These are phyloP conservation scores for Hypsopygia costalis DNA, from an alignment of 2,888 invertebrate species.

Conservation along the genomic window DNA sequence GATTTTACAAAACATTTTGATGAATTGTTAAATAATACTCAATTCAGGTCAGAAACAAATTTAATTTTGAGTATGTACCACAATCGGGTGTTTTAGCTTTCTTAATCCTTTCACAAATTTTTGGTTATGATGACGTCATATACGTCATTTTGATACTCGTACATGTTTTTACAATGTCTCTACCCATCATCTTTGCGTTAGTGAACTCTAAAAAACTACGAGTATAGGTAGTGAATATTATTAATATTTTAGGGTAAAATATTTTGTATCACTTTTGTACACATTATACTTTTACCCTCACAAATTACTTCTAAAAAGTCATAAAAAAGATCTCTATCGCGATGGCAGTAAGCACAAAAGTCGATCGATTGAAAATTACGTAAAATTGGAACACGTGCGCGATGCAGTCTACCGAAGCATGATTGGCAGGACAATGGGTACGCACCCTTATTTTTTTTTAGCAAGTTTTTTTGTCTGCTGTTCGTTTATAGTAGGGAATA, in stretches of 20 bases:
- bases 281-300: background rate
- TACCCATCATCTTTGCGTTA: too few species aligned
- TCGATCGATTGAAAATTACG: background rate
- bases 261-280: background rate
- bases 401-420: conserved; percentile 7
- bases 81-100: too few species aligned
- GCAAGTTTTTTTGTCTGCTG: conserved; percentile 10
- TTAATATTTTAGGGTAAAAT: background rate
- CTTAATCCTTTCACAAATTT: too few species aligned
- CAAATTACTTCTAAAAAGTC: background rate
- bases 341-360: background rate
- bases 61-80: too few species aligned
- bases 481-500: background rate
- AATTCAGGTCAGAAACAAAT: too few species aligned
- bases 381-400: conserved; percentile 17
- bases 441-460: conserved; percentile 12
- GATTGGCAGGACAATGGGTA: conserved; percentile 18
- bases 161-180: too few species aligned
- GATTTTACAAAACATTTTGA: too few species aligned
- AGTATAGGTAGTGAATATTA: too few species aligned
- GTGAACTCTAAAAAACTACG: too few species aligned
- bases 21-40: too few species aligned
- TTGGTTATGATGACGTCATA: too few species aligned
- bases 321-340: background rate
- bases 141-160: too few species aligned